A percentile compares a stretch with the other conserved stretches of the same genome.
Evolutionary conservation across 2,888 invertebrate genomes (phyloP).

Genomic region (Drosophila longiperda): DNA sequence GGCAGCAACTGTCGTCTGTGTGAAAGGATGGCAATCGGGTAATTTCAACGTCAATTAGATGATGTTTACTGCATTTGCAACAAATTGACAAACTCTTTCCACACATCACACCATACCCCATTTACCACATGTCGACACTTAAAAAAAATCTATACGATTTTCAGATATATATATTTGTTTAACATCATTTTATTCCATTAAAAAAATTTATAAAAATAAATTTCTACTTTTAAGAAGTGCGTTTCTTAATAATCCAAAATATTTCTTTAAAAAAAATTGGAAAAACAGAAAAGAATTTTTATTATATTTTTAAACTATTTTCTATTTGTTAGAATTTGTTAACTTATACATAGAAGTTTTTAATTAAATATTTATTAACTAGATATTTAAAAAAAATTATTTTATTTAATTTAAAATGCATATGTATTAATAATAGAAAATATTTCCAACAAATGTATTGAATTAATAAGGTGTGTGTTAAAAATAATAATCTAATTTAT

Average conservation of each 20-base stretch:
- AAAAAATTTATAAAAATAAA: neutral
- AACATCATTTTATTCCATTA: too few relatives aligned
- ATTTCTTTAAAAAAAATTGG: neutral
- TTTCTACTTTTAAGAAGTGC: neutral
- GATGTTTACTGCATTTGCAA: conserved; percentile 79
- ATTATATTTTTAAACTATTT: too few relatives aligned
- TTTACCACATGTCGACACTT: conserved; percentile 32
- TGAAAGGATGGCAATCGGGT: conserved; percentile 32
- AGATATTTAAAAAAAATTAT: too few relatives aligned
- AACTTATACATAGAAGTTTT: too few relatives aligned
- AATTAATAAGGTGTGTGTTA: too few relatives aligned
- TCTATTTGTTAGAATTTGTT: too few relatives aligned
- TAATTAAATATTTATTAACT: too few relatives aligned
- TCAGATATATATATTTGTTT: too few relatives aligned
- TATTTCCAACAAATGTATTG: too few relatives aligned
- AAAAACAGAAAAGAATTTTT: too few relatives aligned
- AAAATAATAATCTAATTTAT: neutral
- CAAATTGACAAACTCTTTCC: conserved; percentile 74
- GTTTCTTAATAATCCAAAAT: neutral
- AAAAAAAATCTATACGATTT: neutral
- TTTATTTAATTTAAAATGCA: too few relatives aligned
- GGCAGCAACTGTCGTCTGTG: neutral
- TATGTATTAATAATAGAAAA: too few relatives aligned
- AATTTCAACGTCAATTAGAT: conserved; percentile 79
- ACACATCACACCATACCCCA: conserved; percentile 3